Conservation (phyloP, 2,888 invertebrate species). For the Leptopilina myrica region DNA sequence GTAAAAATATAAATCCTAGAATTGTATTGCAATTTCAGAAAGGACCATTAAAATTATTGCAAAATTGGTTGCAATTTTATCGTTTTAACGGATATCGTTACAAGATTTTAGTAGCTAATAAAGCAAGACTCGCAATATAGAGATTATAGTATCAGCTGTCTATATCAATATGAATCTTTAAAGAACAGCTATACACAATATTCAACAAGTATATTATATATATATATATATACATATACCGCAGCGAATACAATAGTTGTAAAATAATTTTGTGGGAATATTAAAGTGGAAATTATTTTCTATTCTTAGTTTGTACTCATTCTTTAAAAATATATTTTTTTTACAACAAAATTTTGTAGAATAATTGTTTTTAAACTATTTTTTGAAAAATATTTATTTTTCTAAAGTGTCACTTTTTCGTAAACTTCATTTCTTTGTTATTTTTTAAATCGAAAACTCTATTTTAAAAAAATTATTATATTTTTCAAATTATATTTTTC, state of each 20-base stretch:
- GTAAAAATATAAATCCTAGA: neutral
- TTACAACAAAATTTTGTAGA: too few species aligned
- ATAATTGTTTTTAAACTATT: too few species aligned
- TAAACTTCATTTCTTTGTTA: too few species aligned
- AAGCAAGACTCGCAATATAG: neutral
- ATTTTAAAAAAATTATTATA: too few species aligned
- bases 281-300: neutral
- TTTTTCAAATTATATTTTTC: too few species aligned
- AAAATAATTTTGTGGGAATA: too few species aligned
- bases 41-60: neutral
- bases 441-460: too few species aligned
- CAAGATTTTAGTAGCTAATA: neutral
- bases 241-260: neutral
- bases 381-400: too few species aligned
- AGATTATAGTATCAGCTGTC: constrained; percentile 1
- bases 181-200: neutral
- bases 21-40: neutral
- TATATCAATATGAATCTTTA: neutral
- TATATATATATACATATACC: neutral
- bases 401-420: too few species aligned
- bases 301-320: too few species aligned
- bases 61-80: neutral
- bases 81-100: neutral
- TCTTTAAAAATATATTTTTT: too few species aligned
- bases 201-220: neutral